Percentiles rank a stretch among this genome's conserved stretches.
phyloP scores from a whole-genome alignment of 2,113 vertebrate genomes.

The Lycaon pictus region DNA sequence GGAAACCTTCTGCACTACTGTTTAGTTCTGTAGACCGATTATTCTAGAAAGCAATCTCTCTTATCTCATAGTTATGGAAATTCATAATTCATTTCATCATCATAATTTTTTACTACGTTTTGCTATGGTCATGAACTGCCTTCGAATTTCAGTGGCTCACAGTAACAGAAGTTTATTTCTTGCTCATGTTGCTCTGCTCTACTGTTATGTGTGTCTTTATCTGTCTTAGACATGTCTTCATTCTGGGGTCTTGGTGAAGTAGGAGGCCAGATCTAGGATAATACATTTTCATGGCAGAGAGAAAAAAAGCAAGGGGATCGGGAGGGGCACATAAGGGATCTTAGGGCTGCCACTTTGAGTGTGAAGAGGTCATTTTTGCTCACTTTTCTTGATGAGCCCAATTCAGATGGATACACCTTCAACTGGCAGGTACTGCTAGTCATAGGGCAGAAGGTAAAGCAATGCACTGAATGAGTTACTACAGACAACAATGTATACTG shows the following conservation, averaged over 20 bases:
- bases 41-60: not conserved
- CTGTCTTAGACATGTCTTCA: not conserved
- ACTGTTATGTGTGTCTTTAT: no score
- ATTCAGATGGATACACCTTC: not conserved
- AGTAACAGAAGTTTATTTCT: not conserved
- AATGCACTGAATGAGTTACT: not conserved
- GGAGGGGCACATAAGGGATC: fast-evolving
- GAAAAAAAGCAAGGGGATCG: not conserved
- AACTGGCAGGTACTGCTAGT: not conserved
- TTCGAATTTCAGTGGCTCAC: not conserved
- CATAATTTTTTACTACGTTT: not conserved
- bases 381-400: not conserved
- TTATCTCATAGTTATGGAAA: not conserved
- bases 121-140: not conserved
- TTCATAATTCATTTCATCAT: not conserved
- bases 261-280: fast-evolving
- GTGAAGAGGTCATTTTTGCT: not conserved
- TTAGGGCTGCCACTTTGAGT: not conserved
- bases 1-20: not conserved
- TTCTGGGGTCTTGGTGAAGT: not conserved
- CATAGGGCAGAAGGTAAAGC: no score
- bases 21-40: not conserved
- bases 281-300: not conserved
- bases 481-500: no score
- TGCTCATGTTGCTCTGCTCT: not conserved